Base-by-base conservation (phyloP, 2,888 invertebrate species). In the Synanthedon vespiformis region DNA sequence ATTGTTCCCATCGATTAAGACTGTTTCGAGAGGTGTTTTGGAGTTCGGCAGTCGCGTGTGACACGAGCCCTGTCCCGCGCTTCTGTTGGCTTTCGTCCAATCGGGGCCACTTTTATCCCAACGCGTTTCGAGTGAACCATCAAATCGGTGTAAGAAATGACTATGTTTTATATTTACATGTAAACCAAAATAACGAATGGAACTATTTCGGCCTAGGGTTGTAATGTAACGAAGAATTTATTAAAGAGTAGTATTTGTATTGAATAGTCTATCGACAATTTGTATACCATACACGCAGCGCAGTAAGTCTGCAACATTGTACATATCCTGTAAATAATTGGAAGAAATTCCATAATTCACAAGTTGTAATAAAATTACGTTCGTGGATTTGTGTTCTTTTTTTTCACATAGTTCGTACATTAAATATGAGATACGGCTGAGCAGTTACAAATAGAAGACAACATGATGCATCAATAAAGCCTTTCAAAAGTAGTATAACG, bases 241-340 rank as follows among this genome's bases (percentile, higher is more conserved):
- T 70, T 86, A 83, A 75, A 68, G 60, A 77, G 68, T 80, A 80
- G 69, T 67, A 62, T 74, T 72, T 77, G 64, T 79, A 78, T 79
- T 78, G 81, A 78, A 67, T 72, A 70, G 64, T 71, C 48, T 71
- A 77, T 67, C 69, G 67, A 71, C 74, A 68, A 66, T 77, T 74
- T 77, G 77, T 83, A 81, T 81, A 81, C 77, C 66, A 64, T 72
- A 60, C 60, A 10, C 10, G 34, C 64, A 64, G 57, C 59, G 59
- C 64, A 65, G 63, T 83, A 80, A 84, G 34, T 34, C 34, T 34
- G 34, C 34, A 83, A 75, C 79, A 72, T 73, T 86, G 86, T 86
- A 86, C 85, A 86, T 86, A 86, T 85, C 86, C 74, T 86, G 86
- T 86, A 84, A 81, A 85, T 84, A 85, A 73, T 77, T 68, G 66